Evolutionary conservation across 2,113 vertebrate genomes (phyloP), one percentile per base, ranked within the genome.

Genomic region (Ascaphus truei): DNA sequence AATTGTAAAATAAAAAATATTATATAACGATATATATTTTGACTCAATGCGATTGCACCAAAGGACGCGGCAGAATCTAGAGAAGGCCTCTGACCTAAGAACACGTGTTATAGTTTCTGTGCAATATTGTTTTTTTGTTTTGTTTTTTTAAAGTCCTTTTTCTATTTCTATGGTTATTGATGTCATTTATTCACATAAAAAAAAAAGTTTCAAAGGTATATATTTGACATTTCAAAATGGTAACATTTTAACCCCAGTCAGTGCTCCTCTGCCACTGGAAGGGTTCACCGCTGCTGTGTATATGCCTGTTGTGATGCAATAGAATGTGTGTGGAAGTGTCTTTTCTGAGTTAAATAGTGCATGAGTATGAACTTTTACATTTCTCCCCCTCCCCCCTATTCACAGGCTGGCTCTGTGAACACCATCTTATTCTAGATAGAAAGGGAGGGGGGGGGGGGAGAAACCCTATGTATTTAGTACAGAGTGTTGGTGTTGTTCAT

Each of bases 361-460:
- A 83, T 80, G 90, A 85, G 84, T 82, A 87, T 90, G 86, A 85
- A 85, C 87, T 67, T 73, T 84, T 76, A 80, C 86, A 45, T 85
- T 85, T 77, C 84, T 87, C 77, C 88, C 91, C 84, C 85, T 86
- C 87, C 77, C 88, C 91, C 84, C 85, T 86, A 75, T 90, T 82
- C 89, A 86, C 89, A 80, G 95, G 97, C 97, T 76, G 97, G 96
- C 84, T 93, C 95, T 89, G 92, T 89, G 78, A 82, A 77, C n/a
- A 82, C 76, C 11, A 1, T 82, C 87, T 83, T 83, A 76, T 77
- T 45, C n/a, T n/a, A n/a, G n/a, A n/a, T n/a, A n/a, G n/a, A n/a
- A n/a, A n/a, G n/a, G n/a, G n/a, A n/a, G n/a, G n/a, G n/a, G n/a
- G n/a, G n/a, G n/a, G n/a, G n/a, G n/a, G n/a, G n/a, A n/a, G n/a